These are phyloP conservation scores for Malaclemys terrapin DNA, from an alignment of 2,113 vertebrate species.

Conservation along the genomic window DNA sequence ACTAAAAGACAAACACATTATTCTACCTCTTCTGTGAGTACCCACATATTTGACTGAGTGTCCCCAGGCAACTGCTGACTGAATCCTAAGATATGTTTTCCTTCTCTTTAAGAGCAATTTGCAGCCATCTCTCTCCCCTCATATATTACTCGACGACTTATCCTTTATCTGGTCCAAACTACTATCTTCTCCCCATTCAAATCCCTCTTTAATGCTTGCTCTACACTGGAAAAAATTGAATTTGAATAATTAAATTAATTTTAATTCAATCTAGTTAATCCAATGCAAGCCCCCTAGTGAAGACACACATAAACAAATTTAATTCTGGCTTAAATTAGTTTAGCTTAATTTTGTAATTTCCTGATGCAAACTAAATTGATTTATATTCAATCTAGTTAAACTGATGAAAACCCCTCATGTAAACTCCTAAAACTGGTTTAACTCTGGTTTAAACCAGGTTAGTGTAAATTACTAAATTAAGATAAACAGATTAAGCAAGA, in stretches of 20 bases:
- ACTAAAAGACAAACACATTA: not conserved
- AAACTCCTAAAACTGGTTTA: rapidly evolving
- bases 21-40: not conserved
- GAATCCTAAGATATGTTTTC: not conserved
- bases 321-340: not conserved
- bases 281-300: not conserved
- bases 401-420: not conserved
- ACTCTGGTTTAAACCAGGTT: not conserved
- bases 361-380: not conserved
- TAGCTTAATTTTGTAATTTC: not conserved
- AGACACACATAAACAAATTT: too few relatives aligned
- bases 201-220: not conserved
- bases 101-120: not conserved
- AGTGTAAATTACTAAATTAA: rapidly evolving
- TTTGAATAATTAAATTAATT: not conserved
- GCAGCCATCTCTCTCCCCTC: not conserved
- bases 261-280: not conserved
- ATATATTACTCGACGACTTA: not conserved
- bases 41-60: not conserved
- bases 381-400: not conserved
- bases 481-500: not conserved
- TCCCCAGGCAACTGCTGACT: not conserved
- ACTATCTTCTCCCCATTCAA: not conserved
- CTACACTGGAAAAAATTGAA: not conserved
- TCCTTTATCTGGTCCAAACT: not conserved